Evolutionary conservation across 2,888 invertebrate genomes (phyloP).

Genomic region (Teleogryllus oceanicus): DNA sequence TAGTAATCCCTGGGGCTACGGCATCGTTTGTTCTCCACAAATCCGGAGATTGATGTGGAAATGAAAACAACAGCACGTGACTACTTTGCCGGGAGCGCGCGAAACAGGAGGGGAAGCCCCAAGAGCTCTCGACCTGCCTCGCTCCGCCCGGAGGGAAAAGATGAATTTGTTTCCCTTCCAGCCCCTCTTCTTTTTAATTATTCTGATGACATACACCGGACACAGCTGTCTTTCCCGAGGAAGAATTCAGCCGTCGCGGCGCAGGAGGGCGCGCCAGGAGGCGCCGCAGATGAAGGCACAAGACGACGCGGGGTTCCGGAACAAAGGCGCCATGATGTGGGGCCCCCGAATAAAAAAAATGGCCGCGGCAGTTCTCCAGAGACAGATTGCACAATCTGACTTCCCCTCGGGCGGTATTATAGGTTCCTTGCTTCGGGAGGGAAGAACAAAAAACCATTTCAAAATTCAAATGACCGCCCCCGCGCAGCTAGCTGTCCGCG

Average conservation of each 20-base stretch:
- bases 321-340: not conserved
- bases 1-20: too few species aligned
- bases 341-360: not conserved
- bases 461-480: not conserved
- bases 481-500: not conserved
- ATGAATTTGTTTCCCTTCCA: not conserved
- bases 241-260: not conserved
- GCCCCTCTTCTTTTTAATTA: slow-evolving; percentile 5
- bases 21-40: too few species aligned
- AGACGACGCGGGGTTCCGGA: not conserved
- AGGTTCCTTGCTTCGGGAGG: not conserved
- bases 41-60: too few species aligned
- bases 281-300: not conserved
- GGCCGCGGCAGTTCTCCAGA: not conserved
- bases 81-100: too few species aligned
- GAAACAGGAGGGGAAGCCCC: not conserved
- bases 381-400: slow-evolving; percentile 18
- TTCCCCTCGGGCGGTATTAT: not conserved
- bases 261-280: not conserved
- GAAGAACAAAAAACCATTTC: not conserved
- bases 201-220: slow-evolving; percentile 8
- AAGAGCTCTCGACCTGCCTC: not conserved
- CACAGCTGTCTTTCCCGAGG: not conserved
- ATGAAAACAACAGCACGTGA: too few species aligned
- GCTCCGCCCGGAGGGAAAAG: not conserved